Conservation (phyloP, 2,888 invertebrate genomes). For the Drosophila quinaria region DNA sequence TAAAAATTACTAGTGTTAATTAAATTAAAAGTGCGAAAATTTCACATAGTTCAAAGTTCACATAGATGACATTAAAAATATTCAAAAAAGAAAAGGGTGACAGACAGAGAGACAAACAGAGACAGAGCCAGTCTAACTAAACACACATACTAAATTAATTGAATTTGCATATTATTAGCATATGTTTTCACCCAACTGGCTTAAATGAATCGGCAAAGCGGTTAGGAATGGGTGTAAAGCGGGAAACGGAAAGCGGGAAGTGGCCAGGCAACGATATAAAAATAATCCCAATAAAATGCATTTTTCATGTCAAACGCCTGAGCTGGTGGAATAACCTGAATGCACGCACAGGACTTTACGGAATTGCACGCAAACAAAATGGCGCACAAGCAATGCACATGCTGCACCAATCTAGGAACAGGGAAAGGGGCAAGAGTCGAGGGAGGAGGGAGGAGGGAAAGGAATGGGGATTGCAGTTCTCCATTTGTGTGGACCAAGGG, state of each 20-base stretch:
- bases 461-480: not conserved
- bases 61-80: constrained; percentile 37
- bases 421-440: not conserved
- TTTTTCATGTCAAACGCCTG: constrained; percentile 83
- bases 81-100: constrained; percentile 3
- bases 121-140: constrained; percentile 47
- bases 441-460: not conserved
- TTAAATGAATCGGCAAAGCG: too few relatives aligned
- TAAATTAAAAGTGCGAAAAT: constrained; percentile 77
- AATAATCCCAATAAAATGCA: constrained; percentile 83
- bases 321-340: constrained; percentile 80
- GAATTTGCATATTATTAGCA: constrained; percentile 66
- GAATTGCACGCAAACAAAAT: constrained; percentile 80
- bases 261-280: constrained; percentile 65
- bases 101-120: not conserved
- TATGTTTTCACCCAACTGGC: constrained; percentile 39
- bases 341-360: constrained; percentile 82
- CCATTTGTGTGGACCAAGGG: constrained; percentile 11
- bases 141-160: constrained; percentile 64
- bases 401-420: constrained; percentile 7
- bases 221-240: constrained; percentile 21
- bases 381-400: constrained; percentile 48
- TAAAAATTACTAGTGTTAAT: constrained; percentile 65
- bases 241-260: not conserved
- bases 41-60: constrained; percentile 41